Evolutionary conservation across 2,113 vertebrate genomes (phyloP).

Genomic region (Pantherophis guttatus): DNA sequence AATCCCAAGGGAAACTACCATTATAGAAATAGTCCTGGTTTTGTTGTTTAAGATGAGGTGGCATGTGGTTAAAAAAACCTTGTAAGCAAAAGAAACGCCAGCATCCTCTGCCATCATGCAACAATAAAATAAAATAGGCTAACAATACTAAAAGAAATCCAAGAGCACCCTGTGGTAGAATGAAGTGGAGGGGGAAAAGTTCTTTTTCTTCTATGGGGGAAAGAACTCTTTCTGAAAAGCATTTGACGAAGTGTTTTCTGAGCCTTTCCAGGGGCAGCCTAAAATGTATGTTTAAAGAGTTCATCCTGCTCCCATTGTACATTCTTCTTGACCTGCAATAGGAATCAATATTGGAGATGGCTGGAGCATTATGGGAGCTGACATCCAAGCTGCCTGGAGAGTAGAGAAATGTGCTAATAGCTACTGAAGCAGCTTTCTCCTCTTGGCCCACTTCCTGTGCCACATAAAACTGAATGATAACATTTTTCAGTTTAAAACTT

Average conservation of each 20-base stretch:
- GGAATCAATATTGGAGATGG: neutral
- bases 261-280: neutral
- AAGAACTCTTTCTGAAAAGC: neutral
- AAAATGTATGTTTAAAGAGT: neutral
- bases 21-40: neutral
- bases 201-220: neutral
- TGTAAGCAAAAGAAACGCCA: neutral
- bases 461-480: conserved; percentile 13
- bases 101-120: neutral
- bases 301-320: neutral
- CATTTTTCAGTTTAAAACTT: neutral
- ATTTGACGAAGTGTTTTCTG: neutral
- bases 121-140: neutral
- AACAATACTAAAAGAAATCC: neutral
- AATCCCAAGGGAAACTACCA: neutral
- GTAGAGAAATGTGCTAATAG: neutral
- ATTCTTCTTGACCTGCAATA: neutral
- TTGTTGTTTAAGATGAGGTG: neutral
- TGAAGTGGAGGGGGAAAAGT: neutral
- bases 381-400: neutral
- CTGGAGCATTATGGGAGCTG: neutral
- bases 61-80: neutral
- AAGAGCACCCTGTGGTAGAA: neutral
- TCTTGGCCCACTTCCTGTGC: conserved; percentile 3
- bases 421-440: neutral